Evolutionary conservation across 1,140 invertebrate species (phyloP), one percentile per base, ranked within the genome.

Genomic region (Pemphigus obesinymphae): DNA sequence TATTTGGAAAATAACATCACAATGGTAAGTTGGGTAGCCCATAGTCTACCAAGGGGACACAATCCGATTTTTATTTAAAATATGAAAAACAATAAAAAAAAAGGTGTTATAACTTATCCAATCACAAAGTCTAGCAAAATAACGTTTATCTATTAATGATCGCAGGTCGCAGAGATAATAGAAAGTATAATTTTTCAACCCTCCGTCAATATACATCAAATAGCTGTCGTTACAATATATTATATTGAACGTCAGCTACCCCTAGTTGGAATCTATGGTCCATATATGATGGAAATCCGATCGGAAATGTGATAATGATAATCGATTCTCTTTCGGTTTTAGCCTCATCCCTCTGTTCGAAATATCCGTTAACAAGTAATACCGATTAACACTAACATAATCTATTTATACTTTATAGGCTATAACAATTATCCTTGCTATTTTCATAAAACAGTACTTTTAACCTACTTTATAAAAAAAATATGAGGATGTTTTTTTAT

Each of bases 141-240:
- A 50, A 48, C 26, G 3, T 55, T 78, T 53, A 61, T 80, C 53
- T 63, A 80, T 80, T 80, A 80, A 80, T 63, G 76, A 63, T 80
- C 23, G 37, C 50, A 55, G 48, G 75, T 78, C 75, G 0, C 23
- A 13, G 31, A n/a, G n/a, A 61, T 80, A 80, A 61, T 61, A 80
- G 76, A 55, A 50, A 34, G 55, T 63, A 63, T 61, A 55, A 80
- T 80, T 80, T 80, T 80, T 80, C 76, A 80, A 50, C n/a, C 8
- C 29, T 61, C 34, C 55, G 55, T 80, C 76, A 80, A 63, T 80
- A 45, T 31, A 80, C 76, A 55, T 80, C 76, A 61, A 80, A 80
- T 45, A 80, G 55, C 76, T 80, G 76, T 63, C 76, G 37, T 63
- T 31, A 40, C 53, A 13, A 43, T 80, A 45, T 61, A n/a, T n/a